Evolutionary conservation across 2,797 vertebrate genomes (phyloP), one percentile per base, ranked within the genome.

Genomic region (Salarias fasciatus): DNA sequence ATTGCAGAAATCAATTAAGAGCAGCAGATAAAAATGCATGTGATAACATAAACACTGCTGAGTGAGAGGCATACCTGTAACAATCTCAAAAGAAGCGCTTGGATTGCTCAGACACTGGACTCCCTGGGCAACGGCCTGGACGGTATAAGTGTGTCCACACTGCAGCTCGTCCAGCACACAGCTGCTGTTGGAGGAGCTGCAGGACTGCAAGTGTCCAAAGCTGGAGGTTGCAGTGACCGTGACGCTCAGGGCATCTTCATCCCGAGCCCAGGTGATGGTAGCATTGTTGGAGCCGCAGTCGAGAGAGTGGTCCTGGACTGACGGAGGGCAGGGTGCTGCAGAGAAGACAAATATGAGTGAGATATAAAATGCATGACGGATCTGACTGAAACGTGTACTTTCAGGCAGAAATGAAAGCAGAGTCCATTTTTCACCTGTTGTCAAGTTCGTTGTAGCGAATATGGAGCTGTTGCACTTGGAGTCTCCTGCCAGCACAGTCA

Each of bases 311-410:
- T 41, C 1, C 44, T 46, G 48, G 58, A 93, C 73, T 56, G 75
- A 50, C 7, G 92, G 92, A 42, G 88, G 42, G 9, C 93, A 94
- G 8, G 93, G 91, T 14, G 84, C 93, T 94, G 55, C n/a, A 45
- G 0, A 28, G 11, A 53, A 9, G 11, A 53, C 11, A 47, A 4
- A 51, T 0, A 30, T 33, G 10, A 29, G 18, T 18, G 18, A 24
- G 18, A 2, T 24, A 3, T 24, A 24, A 24, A 24, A 24, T 24
- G n/a, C n/a, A n/a, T n/a, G n/a, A n/a, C 24, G 18, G 18, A 24
- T 2, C 24, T 24, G 18, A 24, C 18, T 24, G 18, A 24, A 24
- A 24, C 18, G 18, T 24, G 18, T 24, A 18, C 2, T 24, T 24
- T 24, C 18, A 24, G 18, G 18, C 24, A 24, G 18, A 24, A 24